A percentile compares a stretch with the other conserved stretches of the same genome.
Conservation (phyloP, 2,888 invertebrate genomes). For the Diarsia rubi region DNA sequence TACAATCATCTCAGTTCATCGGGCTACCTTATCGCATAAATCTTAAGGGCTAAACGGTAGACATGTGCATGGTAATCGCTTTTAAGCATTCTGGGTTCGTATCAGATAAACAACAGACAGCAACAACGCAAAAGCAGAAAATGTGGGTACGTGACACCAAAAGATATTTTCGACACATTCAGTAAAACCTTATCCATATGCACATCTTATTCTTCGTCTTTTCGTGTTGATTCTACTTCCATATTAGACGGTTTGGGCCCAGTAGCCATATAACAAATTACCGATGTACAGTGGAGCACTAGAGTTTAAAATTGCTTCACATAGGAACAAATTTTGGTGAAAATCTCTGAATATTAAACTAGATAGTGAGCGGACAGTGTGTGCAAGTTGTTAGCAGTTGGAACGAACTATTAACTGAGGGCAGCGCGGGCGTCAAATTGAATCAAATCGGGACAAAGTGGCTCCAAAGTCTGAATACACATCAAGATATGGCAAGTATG, state of each 20-base stretch:
- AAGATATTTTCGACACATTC: not conserved
- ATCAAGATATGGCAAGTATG: not conserved
- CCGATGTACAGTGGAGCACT: not conserved
- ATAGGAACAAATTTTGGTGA: not conserved
- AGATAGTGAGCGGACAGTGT: constrained; percentile 41
- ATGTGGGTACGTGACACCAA: not conserved
- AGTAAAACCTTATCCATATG: not conserved
- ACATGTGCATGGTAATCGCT: not conserved
- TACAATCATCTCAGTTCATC: too few relatives aligned
- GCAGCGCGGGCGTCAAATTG: constrained; percentile 49
- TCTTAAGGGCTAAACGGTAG: not conserved
- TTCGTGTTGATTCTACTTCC: too few relatives aligned
- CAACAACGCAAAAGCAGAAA: not conserved
- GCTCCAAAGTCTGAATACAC: constrained; percentile 1
- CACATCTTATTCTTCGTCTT: too few relatives aligned
- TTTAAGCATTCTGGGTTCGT: not conserved
- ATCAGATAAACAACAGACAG: not conserved
- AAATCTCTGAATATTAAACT: constrained; percentile 29
- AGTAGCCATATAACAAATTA: too few relatives aligned
- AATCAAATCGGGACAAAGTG: constrained; percentile 42
- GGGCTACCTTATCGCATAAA: too few relatives aligned
- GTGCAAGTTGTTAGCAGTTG: constrained; percentile 52
- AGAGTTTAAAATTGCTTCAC: constrained; percentile 29
- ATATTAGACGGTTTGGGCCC: too few relatives aligned
- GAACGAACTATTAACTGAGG: constrained; percentile 38